Percentiles rank a stretch among this genome's conserved stretches.
phyloP scores from a whole-genome alignment of 2,888 invertebrate species.

The Phymatocera aterrima region DNA sequence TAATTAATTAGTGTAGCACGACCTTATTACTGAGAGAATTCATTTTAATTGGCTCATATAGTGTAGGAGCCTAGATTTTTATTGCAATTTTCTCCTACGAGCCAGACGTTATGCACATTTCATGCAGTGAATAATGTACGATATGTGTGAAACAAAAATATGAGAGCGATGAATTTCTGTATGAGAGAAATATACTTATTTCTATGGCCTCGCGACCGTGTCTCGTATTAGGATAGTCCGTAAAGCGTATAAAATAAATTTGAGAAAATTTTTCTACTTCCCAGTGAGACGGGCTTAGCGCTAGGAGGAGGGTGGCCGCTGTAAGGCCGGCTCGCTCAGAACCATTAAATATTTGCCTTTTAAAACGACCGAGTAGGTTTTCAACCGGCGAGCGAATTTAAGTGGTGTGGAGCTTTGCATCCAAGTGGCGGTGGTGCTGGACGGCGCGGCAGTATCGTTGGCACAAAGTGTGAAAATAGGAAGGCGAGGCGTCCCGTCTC shows the following conservation, averaged over 20 bases:
- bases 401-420: constrained; percentile 35
- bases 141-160: no score
- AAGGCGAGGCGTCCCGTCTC: neutral
- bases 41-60: no score
- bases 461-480: constrained; percentile 39
- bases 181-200: constrained; percentile 10
- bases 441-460: constrained; percentile 10
- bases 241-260: constrained; percentile 22
- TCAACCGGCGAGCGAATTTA: constrained; percentile 42
- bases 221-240: no score
- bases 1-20: no score
- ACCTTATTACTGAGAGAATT: no score
- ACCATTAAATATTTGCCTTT: constrained; percentile 45
- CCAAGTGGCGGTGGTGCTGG: neutral
- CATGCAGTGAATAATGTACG: no score
- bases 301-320: no score
- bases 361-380: constrained; percentile 43
- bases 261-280: constrained; percentile 11
- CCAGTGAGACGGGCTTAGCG: constrained; percentile 1
- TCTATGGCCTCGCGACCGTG: neutral
- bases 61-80: no score
- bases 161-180: neutral
- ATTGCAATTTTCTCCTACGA: no score
- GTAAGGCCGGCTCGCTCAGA: constrained; percentile 26
- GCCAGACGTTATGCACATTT: no score